Evolutionary conservation across 2,888 invertebrate genomes (phyloP), one percentile per base, ranked within the genome.

Genomic region (Platynereis dumerilii): DNA sequence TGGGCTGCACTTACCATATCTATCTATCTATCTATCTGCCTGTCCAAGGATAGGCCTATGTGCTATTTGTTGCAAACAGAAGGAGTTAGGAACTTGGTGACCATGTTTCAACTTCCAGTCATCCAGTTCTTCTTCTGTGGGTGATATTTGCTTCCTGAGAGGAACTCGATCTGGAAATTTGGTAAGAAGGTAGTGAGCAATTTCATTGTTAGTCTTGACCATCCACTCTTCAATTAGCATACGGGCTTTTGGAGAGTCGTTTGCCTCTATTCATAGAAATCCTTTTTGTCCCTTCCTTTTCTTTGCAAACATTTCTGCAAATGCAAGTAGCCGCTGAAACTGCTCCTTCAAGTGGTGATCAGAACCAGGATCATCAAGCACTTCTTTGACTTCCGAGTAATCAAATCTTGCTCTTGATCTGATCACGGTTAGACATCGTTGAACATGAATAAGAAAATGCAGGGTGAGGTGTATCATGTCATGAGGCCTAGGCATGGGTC

Each of bases 371-470:
- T n/a, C n/a, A 7, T 55, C 55, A 2, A 55, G 28, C 20, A 45
- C 24, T 42, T 17, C 39, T n/a, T 64, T 34, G 10, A 73, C 94
- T 94, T 83, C 96, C 96, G 79, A 91, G 91, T 80, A 92, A 96
- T 72, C 89, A 89, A 0, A 91, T 92, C 20, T 39, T 15, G 2
- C 15, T 10, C 5, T 12, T 3, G 58, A 45, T 27, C 2, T 24
- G 26, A 17, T 27, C 26, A 44, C 44, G 27, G 44, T 58, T 17
- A 15, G n/a, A 27, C 22, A 17, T 55, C 24, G 22, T 52, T 52
- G n/a, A n/a, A n/a, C n/a, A n/a, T n/a, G n/a, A n/a, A n/a, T n/a
- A n/a, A n/a, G n/a, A n/a, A n/a, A n/a, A n/a, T n/a, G n/a, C n/a
- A n/a, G n/a, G n/a, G n/a, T n/a, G n/a, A n/a, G n/a, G n/a, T n/a